Evolutionary conservation across 2,797 vertebrate genomes (phyloP), one percentile per base, ranked within the genome.

Genomic region (Enteromius argenteus): DNA sequence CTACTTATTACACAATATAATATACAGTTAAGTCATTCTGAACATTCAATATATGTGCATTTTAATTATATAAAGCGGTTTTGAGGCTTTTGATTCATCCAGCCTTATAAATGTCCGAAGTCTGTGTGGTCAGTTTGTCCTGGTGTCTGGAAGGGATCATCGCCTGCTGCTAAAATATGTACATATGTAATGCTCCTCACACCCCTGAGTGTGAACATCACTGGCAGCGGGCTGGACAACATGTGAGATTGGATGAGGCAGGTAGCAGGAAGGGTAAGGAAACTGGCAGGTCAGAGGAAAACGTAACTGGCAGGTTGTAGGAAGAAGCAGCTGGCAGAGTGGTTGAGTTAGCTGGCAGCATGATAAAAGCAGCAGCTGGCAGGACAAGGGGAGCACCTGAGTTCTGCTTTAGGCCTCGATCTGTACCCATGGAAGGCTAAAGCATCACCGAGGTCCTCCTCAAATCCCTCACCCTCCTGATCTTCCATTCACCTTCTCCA

Each of bases 321-420:
- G 46, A 71, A 37, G 17, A 37, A 71, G 32, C 67, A 69, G 37
- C 37, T 42, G 79, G 79, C 67, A 44, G n/a, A 44, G 1, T 30
- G 66, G 30, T 3, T 67, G 37, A 49, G 10, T 32, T 68, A 68
- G 9, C 46, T 78, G 76, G 62, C 19, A 35, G 46, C 30, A 21
- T 49, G 27, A 73, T 56, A 21, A n/a, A 69, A 42, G 79, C 1
- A 58, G 51, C 49, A 81, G 67, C 79, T 81, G 79, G 79, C 51
- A 42, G 37, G 51, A 56, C 23, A 32, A 15, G 67, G 6, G 21
- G 23, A 19, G 51, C 35, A 60, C 51, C 8, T 56, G 17, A 30
- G 39, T 44, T 69, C 9, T 30, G n/a, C 32, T 21, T 56, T 80
- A 69, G 49, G 15, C 9, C n/a, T 53, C 15, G n/a, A 9, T 51